phyloP scores from a whole-genome alignment of 2,113 vertebrate genomes.

The Amphiprion percula region DNA sequence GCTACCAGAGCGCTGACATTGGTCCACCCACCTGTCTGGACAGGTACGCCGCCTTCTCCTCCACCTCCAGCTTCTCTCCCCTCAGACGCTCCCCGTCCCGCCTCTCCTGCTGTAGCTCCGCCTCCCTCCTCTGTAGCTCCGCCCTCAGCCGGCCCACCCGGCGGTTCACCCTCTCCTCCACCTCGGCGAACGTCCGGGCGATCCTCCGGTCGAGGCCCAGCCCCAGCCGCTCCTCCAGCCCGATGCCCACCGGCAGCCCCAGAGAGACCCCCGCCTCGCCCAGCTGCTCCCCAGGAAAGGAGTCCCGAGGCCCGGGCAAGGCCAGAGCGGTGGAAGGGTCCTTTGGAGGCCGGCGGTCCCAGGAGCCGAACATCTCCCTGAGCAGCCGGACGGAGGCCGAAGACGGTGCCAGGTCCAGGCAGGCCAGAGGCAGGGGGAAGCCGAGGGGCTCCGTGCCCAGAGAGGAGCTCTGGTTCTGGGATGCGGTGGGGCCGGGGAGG shows the following conservation, averaged over 20 bases:
- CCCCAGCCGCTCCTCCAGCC: constrained; percentile 64
- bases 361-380: constrained; percentile 36
- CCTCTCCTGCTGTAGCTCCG: constrained; percentile 65
- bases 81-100: constrained; percentile 61
- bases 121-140: constrained; percentile 71
- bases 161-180: constrained; percentile 74
- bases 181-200: constrained; percentile 51
- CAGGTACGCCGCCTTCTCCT: constrained; percentile 69
- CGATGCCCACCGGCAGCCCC: constrained; percentile 46
- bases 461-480: constrained; percentile 37
- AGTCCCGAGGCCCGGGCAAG: constrained; percentile 31
- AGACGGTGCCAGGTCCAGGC: constrained; percentile 69
- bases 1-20: not conserved
- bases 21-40: constrained; percentile 69
- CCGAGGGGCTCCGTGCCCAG: constrained; percentile 18
- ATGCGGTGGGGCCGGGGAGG: constrained; percentile 13
- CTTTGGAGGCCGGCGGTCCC: not conserved
- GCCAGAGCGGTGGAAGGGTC: constrained; percentile 36
- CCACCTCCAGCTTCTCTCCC: constrained; percentile 74
- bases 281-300: not conserved
- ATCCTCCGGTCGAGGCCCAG: constrained; percentile 55
- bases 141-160: constrained; percentile 64
- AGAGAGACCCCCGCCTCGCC: constrained; percentile 19
- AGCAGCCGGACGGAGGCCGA: constrained; percentile 62
- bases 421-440: constrained; percentile 55